Base-by-base conservation (phyloP, 2,797 vertebrate species). In the Hemitrygon akajei region DNA sequence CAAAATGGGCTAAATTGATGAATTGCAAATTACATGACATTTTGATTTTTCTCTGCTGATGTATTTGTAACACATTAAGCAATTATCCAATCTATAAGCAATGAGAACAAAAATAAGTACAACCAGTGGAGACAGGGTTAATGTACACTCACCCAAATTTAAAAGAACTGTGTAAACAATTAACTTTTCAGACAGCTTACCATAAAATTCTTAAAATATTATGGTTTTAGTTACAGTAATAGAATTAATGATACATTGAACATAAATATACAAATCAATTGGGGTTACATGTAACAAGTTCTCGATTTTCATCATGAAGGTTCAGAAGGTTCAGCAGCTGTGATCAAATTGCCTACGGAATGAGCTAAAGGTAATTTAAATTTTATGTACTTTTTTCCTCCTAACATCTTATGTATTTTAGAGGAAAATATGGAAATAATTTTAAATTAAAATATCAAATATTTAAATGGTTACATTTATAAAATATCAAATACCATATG, bases 121-220 rank as follows among this genome's bases (percentile, higher is more conserved):
- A 60, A n/a, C 47, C 81, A 56, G 16, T 40, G 16, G 25, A n/a
- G 12, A 56, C 30, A 56, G 27, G 56, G 9, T 86, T 60, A 30
- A 60, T 27, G 10, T 84, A 60, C 60, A 12, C 9, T 27, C 56
- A 86, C 11, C 56, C 30, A 79, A 60, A 30, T 86, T 56, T n/a
- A 3, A 30, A 86, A 60, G 56, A 86, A 86, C 76, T 37, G n/a
- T 37, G 34, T 14, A 3, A 79, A 34, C 34, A 34, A 34, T 34
- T 12, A 37, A 34, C 7, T 58, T 11, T 12, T 47, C 9, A 84
- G 47, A 12, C 0, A 86, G 0, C 12, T 87, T 87, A 12, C 30
- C 27, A 87, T 87, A 63, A 87, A n/a, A 87, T 87, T 63, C 30
- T 30, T 87, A 63, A 82, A 60, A 63, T 63, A n/a, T 87, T 87